Evolutionary conservation across 2,113 vertebrate genomes (phyloP).

Genomic region (Phyllostomus discolor): DNA sequence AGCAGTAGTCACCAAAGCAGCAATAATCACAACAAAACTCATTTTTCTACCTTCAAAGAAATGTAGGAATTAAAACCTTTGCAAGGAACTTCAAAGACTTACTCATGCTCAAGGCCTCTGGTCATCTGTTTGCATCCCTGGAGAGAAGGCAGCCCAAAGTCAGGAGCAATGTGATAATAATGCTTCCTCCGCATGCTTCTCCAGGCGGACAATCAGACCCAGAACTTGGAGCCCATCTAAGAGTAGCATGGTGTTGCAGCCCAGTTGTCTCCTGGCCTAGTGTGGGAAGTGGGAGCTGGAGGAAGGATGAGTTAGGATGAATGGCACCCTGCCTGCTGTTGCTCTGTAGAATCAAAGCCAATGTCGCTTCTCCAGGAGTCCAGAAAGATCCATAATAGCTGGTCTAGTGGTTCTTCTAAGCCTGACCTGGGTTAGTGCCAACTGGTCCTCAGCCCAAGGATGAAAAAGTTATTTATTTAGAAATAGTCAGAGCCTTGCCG

Average conservation of each 20-base stretch:
- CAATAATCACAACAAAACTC: not conserved
- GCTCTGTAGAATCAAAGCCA: not conserved
- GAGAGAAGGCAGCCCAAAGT: not conserved
- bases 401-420: not conserved
- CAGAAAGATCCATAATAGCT: not conserved
- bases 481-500: not conserved
- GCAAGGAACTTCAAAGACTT: not conserved
- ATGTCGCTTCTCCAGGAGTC: not conserved
- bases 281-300: not conserved
- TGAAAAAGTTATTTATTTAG: not conserved
- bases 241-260: not conserved
- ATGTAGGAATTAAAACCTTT: not conserved
- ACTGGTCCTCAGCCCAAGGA: not conserved
- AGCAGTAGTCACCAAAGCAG: not conserved
- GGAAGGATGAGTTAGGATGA: not conserved
- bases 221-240: not conserved
- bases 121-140: not conserved
- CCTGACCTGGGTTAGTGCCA: not conserved
- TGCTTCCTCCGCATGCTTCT: too few relatives aligned
- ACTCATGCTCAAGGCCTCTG: not conserved
- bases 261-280: not conserved
- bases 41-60: not conserved
- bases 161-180: not conserved
- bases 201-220: not conserved
- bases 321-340: accelerated